phyloP scores from a whole-genome alignment of 2,888 invertebrate species.

The Uropetala carovei region DNA sequence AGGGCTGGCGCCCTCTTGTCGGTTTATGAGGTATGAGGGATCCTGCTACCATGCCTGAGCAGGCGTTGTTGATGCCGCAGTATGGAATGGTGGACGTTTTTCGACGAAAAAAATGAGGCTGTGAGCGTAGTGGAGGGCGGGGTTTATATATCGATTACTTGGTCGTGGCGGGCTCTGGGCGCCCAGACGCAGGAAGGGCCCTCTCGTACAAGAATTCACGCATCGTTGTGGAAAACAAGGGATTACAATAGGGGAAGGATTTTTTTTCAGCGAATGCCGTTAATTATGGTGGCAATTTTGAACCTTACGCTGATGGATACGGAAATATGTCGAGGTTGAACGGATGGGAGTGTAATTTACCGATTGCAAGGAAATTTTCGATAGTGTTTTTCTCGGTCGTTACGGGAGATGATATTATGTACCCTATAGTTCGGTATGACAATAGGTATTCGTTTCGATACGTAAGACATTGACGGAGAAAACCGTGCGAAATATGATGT shows the following conservation, averaged over 20 bases:
- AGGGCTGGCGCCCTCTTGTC: conserved; percentile 36
- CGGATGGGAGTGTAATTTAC: not conserved
- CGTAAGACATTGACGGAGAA: too few species aligned
- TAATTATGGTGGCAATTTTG: not conserved
- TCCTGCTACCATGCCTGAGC: conserved; percentile 38
- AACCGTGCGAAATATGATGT: too few species aligned
- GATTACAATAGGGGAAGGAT: conserved; percentile 6
- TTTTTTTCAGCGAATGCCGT: conserved; percentile 8
- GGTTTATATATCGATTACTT: conserved; percentile 64
- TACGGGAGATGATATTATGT: too few species aligned
- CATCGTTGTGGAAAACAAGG: conserved; percentile 49
- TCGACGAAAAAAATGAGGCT: conserved; percentile 48
- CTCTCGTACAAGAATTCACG: conserved; percentile 62
- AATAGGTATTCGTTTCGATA: too few species aligned
- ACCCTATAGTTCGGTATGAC: too few species aligned
- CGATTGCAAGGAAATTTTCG: too few species aligned
- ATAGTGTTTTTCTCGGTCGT: not conserved
- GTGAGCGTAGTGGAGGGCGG: conserved; percentile 58
- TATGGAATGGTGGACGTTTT: conserved; percentile 57
- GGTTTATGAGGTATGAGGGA: not conserved
- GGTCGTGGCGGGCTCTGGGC: conserved; percentile 56
- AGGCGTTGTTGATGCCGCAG: conserved; percentile 59
- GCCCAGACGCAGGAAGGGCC: conserved; percentile 34
- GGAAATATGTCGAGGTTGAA: not conserved
- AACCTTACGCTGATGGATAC: not conserved